phyloP scores from a whole-genome alignment of 1,140 invertebrate species.

The Zaprionus nigranus region DNA sequence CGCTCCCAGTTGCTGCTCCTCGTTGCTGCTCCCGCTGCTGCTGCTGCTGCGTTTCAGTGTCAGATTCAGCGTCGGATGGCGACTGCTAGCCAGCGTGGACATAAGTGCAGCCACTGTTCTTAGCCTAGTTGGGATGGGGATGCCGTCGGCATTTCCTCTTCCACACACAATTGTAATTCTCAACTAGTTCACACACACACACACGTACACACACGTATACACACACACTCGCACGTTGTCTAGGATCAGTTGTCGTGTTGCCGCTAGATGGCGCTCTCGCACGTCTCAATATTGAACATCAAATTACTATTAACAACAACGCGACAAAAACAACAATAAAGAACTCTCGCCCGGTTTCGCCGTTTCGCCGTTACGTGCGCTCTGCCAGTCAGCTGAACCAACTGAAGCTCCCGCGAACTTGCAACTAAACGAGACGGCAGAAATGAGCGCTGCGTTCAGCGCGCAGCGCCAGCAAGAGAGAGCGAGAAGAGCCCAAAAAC shows the following conservation, averaged over 20 bases:
- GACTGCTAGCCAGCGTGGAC: slow-evolving; percentile 78
- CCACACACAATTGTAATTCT: slow-evolving; percentile 18
- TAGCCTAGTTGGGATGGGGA: slow-evolving; percentile 2
- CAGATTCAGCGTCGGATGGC: slow-evolving; percentile 67
- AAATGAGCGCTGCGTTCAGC: slow-evolving; percentile 34
- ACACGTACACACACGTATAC: neutral
- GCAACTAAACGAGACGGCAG: slow-evolving; percentile 59
- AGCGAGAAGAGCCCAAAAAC: slow-evolving; percentile 41
- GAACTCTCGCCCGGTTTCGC: slow-evolving; percentile 57
- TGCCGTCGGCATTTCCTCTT: slow-evolving; percentile 44
- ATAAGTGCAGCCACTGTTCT: slow-evolving; percentile 52
- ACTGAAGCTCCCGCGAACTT: slow-evolving; percentile 70
- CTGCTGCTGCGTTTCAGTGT: slow-evolving; percentile 42
- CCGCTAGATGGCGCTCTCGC: slow-evolving; percentile 44
- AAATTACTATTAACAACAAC: slow-evolving; percentile 19
- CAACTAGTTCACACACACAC: slow-evolving; percentile 26
- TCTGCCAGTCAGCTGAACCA: slow-evolving; percentile 61
- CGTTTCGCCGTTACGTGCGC: slow-evolving; percentile 53
- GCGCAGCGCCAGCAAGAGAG: slow-evolving; percentile 28
- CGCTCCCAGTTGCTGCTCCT: slow-evolving; percentile 16
- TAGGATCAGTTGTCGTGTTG: slow-evolving; percentile 11
- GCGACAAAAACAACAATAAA: slow-evolving; percentile 40
- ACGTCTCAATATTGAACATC: slow-evolving; percentile 27
- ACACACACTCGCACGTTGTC: slow-evolving; percentile 11
- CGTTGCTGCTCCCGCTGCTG: slow-evolving; percentile 18